A percentile compares a stretch with the other conserved stretches of the same genome.
These are phyloP conservation scores for Thalassarche chlororhynchos DNA, from an alignment of 2,113 vertebrate genomes.

Conservation along the genomic window DNA sequence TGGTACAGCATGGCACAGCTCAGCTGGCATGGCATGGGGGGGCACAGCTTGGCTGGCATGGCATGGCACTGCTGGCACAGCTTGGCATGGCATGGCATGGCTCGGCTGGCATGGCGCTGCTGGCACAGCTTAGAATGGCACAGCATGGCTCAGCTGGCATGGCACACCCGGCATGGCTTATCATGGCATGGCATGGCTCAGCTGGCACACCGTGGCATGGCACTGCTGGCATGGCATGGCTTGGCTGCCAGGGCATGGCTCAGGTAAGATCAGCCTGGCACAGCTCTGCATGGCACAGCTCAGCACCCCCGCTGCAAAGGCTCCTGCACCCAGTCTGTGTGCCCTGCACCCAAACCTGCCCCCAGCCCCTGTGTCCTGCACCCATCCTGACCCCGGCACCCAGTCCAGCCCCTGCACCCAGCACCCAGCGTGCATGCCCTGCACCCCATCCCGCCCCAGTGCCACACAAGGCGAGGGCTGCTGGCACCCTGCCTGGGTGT, in stretches of 20 bases:
- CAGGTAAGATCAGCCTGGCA: not conserved
- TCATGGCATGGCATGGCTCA: too few species aligned
- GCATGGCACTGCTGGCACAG: too few species aligned
- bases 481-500: not conserved
- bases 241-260: not conserved
- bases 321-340: not conserved
- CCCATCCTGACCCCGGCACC: not conserved
- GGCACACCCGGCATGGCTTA: not conserved
- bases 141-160: not conserved
- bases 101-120: not conserved
- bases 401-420: not conserved
- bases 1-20: too few species aligned
- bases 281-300: not conserved
- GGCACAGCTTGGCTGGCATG: too few species aligned
- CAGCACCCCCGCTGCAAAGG: not conserved
- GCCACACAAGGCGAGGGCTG: not conserved
- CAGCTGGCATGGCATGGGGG: too few species aligned
- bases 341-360: not conserved
- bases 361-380: not conserved
- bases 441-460: accelerated
- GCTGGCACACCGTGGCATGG: too few species aligned
- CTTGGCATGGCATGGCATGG: not conserved
- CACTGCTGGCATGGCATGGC: not conserved
- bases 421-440: not conserved
- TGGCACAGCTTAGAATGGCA: not conserved